Percentiles rank a stretch among this genome's conserved stretches.
Conservation (phyloP, 2,797 vertebrate species). For the Remorina albescens region DNA sequence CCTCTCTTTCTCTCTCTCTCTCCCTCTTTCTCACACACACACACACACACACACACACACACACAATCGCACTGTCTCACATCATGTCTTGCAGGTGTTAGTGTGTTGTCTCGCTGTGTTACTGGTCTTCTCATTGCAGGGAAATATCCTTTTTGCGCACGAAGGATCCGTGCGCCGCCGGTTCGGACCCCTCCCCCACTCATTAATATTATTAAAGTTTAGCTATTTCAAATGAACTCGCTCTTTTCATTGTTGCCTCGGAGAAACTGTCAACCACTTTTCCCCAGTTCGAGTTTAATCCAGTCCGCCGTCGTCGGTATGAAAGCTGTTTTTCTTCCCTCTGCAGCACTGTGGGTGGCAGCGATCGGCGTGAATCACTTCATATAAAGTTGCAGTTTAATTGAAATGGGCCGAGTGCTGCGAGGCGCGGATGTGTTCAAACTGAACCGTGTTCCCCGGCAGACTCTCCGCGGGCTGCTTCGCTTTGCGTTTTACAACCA, state of each 20-base stretch:
- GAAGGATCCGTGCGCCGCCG: conserved; percentile 41
- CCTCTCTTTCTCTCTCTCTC: background rate
- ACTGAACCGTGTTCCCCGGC: conserved; percentile 12
- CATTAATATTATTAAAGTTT: conserved; percentile 5
- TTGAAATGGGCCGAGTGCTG: conserved; percentile 56
- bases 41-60: background rate
- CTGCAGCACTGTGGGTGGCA: conserved; percentile 4
- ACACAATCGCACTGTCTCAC: background rate
- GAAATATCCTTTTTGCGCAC: conserved; percentile 57
- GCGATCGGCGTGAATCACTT: conserved; percentile 20
- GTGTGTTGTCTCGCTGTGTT: conserved; percentile 27
- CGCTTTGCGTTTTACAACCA: conserved; percentile 6
- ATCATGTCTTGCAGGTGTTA: conserved; percentile 72
- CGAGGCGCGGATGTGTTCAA: conserved; percentile 49
- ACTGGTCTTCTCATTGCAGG: conserved; percentile 33
- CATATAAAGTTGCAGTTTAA: conserved; percentile 57
- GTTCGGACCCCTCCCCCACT: conserved; percentile 27
- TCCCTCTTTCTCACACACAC: too few species aligned
- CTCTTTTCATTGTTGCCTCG: background rate
- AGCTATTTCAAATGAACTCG: conserved; percentile 7
- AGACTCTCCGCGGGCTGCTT: conserved; percentile 21
- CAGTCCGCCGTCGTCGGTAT: conserved; percentile 6
- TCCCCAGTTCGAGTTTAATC: background rate
- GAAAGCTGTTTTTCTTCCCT: background rate
- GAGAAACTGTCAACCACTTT: conserved; percentile 2